phyloP scores from a whole-genome alignment of 2,797 vertebrate species.

The Urophycis tenuis region DNA sequence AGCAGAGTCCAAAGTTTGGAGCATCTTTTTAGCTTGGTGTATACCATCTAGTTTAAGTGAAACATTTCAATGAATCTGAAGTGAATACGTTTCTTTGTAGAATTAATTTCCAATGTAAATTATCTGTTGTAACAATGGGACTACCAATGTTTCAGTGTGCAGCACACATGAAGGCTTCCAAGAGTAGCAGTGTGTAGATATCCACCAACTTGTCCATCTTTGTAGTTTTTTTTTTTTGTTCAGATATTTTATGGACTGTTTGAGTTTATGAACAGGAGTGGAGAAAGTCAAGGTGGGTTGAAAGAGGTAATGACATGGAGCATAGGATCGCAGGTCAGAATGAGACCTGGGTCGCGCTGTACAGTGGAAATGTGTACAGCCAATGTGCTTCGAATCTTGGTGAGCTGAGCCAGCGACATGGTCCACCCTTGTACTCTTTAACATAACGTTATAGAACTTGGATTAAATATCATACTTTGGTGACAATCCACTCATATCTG shows the following conservation, averaged over 20 bases:
- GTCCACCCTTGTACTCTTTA: neutral
- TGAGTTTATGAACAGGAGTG: neutral
- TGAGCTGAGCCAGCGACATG: neutral
- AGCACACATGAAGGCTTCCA: neutral
- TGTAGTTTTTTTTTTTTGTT: neutral
- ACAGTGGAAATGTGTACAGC: neutral
- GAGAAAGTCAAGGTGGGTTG: neutral
- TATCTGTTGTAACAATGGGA: neutral
- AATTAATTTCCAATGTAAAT: too few species aligned
- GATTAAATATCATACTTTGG: neutral
- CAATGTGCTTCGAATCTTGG: neutral
- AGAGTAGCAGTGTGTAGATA: neutral
- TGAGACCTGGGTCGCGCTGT: neutral
- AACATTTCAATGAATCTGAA: neutral
- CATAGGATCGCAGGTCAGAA: neutral
- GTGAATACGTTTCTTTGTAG: neutral
- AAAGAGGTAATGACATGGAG: neutral
- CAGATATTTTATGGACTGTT: neutral
- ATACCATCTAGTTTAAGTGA: neutral
- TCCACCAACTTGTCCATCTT: neutral
- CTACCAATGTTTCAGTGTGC: neutral
- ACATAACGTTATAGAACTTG: neutral
- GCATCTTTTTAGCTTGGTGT: neutral
- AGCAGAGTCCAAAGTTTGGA: neutral
- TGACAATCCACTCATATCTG: neutral